These are phyloP conservation scores for Hapalemur alaotrensis DNA, from an alignment of 2,797 vertebrate species.

Conservation along the genomic window DNA sequence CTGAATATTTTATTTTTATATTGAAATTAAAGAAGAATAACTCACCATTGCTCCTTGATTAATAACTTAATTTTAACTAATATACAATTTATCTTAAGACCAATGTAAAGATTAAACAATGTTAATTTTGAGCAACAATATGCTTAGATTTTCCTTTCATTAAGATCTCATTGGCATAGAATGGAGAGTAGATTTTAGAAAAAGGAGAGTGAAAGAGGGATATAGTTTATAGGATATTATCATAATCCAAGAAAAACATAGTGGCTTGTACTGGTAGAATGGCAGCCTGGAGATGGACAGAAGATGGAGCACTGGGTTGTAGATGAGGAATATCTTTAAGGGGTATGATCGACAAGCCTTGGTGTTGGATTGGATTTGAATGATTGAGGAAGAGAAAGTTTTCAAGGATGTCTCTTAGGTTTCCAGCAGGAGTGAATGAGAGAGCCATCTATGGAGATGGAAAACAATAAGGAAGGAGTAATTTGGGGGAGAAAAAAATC, in stretches of 20 bases:
- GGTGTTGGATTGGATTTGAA: background rate
- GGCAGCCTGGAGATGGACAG: background rate
- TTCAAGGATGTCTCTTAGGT: background rate
- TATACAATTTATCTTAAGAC: background rate
- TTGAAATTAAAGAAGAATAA: constrained; percentile 19
- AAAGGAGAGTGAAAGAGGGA: background rate
- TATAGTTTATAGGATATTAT: background rate
- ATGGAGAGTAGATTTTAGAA: background rate
- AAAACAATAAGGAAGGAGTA: background rate
- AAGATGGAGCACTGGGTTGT: background rate
- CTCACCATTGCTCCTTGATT: background rate
- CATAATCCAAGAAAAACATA: background rate
- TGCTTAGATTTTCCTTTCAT: background rate
- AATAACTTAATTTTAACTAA: background rate
- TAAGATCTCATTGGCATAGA: background rate
- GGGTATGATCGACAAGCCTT: background rate
- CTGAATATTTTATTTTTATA: background rate
- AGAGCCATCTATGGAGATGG: background rate
- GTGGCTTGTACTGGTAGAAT: background rate
- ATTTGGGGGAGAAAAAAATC: background rate
- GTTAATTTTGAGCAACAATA: background rate
- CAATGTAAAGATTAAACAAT: background rate
- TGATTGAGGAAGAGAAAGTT: background rate
- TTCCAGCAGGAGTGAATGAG: background rate
- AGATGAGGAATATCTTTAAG: background rate